Conservation (phyloP, 2,113 vertebrate species). For the Aleadryas rufinucha region DNA sequence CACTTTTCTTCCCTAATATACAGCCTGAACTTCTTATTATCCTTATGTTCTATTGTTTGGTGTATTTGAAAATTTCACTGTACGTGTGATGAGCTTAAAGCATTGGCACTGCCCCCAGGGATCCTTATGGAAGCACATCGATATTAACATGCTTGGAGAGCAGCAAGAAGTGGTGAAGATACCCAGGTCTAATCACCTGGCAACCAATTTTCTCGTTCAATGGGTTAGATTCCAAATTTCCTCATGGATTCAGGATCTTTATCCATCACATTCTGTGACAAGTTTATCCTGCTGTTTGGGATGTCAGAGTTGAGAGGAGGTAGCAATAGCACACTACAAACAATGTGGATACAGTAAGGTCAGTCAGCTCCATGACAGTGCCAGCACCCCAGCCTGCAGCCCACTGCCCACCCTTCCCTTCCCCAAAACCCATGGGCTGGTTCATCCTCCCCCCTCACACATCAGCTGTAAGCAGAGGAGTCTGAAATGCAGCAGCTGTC, state of each 20-base stretch:
- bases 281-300: not conserved
- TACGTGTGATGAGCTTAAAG: not conserved
- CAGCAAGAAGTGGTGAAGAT: not conserved
- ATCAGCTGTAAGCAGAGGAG: not conserved
- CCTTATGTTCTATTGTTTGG: not conserved
- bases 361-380: not conserved
- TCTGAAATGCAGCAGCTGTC: not conserved
- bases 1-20: not conserved
- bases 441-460: not conserved
- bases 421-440: not conserved
- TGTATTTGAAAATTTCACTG: not conserved
- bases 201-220: not conserved
- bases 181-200: not conserved
- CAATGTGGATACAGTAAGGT: not conserved
- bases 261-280: not conserved
- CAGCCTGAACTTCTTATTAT: not conserved
- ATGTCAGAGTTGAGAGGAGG: not conserved
- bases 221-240: not conserved
- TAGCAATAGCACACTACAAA: not conserved
- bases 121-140: rapidly evolving
- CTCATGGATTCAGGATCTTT: not conserved
- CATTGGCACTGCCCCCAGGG: not conserved
- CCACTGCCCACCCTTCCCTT: not conserved
- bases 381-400: not conserved
- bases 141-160: not conserved